These are phyloP conservation scores for Portevinia maculata DNA, from an alignment of 2,888 invertebrate genomes.

Conservation along the genomic window DNA sequence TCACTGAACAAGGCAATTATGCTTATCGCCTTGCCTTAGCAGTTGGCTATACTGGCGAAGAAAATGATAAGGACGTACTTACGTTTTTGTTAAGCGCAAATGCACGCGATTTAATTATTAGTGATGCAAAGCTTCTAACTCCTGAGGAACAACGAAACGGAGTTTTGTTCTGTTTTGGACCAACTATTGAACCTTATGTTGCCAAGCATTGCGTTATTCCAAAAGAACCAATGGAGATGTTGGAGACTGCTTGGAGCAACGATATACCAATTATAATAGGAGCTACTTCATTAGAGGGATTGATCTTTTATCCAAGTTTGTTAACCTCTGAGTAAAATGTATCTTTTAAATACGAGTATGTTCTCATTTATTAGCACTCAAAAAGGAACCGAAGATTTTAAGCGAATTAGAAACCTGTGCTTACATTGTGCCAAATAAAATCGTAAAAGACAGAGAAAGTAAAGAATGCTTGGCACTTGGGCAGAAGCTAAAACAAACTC, in stretches of 20 bases:
- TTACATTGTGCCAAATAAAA: constrained; percentile 77
- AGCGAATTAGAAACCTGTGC: constrained; percentile 75
- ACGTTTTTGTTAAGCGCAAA: constrained; percentile 78
- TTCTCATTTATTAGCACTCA: neutral
- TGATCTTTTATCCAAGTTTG: constrained; percentile 78
- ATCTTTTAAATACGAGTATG: too few relatives aligned
- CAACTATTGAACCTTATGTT: constrained; percentile 79
- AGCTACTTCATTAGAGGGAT: constrained; percentile 80
- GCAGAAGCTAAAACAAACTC: constrained; percentile 77
- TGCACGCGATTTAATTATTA: constrained; percentile 78
- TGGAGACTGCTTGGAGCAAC: constrained; percentile 80
- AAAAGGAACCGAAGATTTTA: neutral
- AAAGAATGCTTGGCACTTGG: constrained; percentile 76
- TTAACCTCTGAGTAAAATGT: too few relatives aligned
- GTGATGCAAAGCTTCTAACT: constrained; percentile 75
- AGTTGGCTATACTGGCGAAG: constrained; percentile 78
- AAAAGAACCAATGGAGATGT: constrained; percentile 79
- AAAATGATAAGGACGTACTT: constrained; percentile 80
- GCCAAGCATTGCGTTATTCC: constrained; percentile 80
- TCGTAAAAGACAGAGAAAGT: constrained; percentile 75
- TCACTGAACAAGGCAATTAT: constrained; percentile 77
- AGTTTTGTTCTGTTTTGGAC: constrained; percentile 79
- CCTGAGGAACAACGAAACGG: constrained; percentile 75
- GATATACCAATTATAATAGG: constrained; percentile 81
- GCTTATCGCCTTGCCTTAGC: constrained; percentile 79